Evolutionary conservation across 1,140 invertebrate species (phyloP), one percentile per base, ranked within the genome.

Genomic region (Tetraneura akinire): DNA sequence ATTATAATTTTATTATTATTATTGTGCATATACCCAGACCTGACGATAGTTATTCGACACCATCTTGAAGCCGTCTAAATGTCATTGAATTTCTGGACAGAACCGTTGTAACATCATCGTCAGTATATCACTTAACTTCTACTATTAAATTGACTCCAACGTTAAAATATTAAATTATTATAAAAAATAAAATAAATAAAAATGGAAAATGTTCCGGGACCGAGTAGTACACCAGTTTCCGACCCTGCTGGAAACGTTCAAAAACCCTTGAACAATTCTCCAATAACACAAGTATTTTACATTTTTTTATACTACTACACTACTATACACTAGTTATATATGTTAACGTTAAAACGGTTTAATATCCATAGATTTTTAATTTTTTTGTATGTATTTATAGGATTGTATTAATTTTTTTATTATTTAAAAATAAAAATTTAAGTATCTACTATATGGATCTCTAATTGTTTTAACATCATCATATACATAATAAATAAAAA

Each of bases 21-120:
- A 37, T n/a, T 16, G 29, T 23, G 32, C 26, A 23, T 18, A 71
- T 4, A 37, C 32, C 32, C 32, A 71, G 8, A 37, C 32, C 32
- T 8, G 32, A 37, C 32, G 3, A 3, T 21, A 29, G 55, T 78
- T 23, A 78, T 57, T n/a, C 5, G 74, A 78, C 21, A 78, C 73
- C 73, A 53, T 23, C 26, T 57, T 21, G 74, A 78, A 78, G 74
- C 74, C 74, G 37, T 78, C 51, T 32, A 78, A 78, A 78, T 62
- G 29, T 14, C n/a, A 18, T 23, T 18, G 32, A 45, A 55, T 74
- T 74, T 74, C 71, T 37, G 18, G 51, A 51, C 21, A 55, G 71
- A 42, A 55, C 0, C 68, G 16, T 2, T 10, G 8, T 37, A 21
- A 26, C 16, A 32, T 5, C 16, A 13, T 11, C 53, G 13, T 57